Evolutionary conservation across 2,113 vertebrate species (phyloP).

Genomic region (Pristiophorus japonicus): DNA sequence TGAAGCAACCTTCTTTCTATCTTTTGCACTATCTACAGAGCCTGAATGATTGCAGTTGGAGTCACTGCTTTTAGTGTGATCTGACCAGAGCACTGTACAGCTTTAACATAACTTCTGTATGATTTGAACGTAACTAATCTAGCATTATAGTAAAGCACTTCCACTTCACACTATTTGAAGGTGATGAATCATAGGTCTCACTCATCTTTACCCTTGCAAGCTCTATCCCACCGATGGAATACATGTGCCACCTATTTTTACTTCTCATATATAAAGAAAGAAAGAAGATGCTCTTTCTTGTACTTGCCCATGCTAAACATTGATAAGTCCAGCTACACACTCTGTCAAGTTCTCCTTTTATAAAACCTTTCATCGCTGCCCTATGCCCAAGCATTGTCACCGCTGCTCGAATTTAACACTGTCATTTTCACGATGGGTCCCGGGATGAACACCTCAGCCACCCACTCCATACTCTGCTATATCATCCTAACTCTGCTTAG

Average conservation of each 20-base stretch:
- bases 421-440: neutral
- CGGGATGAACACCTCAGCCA: neutral
- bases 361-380: neutral
- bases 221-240: neutral
- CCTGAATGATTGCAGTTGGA: neutral
- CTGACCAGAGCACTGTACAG: neutral
- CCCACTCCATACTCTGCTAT: neutral
- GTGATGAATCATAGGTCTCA: neutral
- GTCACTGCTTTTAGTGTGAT: neutral
- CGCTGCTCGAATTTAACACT: neutral
- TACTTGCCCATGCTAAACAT: neutral
- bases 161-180: neutral
- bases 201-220: neutral
- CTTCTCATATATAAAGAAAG: neutral
- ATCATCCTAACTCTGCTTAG: neutral
- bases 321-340: neutral
- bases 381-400: neutral
- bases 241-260: neutral
- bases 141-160: neutral
- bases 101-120: neutral
- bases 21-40: neutral
- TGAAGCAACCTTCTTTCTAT: neutral
- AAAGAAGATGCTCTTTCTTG: neutral
- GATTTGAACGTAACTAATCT: neutral
- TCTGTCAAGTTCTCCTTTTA: neutral